Conservation (phyloP, 2,888 invertebrate species). For the Chalcis sispes region DNA sequence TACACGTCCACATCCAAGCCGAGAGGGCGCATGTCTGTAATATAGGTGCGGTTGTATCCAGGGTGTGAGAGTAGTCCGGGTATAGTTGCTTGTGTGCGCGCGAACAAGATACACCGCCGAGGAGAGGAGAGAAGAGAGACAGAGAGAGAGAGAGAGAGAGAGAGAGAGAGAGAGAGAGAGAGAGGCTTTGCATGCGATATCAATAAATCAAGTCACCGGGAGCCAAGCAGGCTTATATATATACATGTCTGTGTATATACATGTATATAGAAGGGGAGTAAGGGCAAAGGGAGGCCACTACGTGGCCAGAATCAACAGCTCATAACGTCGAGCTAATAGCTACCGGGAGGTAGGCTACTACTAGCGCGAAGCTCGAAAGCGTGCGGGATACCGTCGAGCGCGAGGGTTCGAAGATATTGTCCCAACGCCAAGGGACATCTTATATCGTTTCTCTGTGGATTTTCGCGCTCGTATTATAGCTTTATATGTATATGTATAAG, state of each 20-base stretch:
- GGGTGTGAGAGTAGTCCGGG: slow-evolving; percentile 1
- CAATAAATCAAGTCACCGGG: slow-evolving; percentile 76
- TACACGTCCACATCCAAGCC: slow-evolving; percentile 16
- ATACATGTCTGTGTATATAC: no score
- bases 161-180: slow-evolving; percentile 59
- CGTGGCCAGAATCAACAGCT: slow-evolving; percentile 76
- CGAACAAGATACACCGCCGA: not conserved
- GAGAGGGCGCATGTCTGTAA: not conserved
- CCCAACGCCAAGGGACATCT: slow-evolving; percentile 73
- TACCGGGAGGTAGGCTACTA: slow-evolving; percentile 62
- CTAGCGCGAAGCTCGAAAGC: no score
- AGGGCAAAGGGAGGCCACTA: slow-evolving; percentile 67
- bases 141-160: slow-evolving; percentile 17
- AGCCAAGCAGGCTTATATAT: slow-evolving; percentile 72
- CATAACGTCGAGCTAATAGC: slow-evolving; percentile 76
- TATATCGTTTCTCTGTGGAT: slow-evolving; percentile 59
- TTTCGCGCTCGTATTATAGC: slow-evolving; percentile 19
- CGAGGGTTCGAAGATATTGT: slow-evolving; percentile 74
- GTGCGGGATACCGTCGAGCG: not conserved
- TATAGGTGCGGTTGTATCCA: slow-evolving; percentile 11
- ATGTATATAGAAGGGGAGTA: not conserved
- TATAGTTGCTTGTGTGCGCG: slow-evolving; percentile 4
- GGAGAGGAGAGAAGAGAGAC: not conserved
- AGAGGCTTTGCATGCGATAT: slow-evolving; percentile 76
- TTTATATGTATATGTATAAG: no score